phyloP scores from a whole-genome alignment of 2,797 vertebrate species.

The Tenualosa ilisha region DNA sequence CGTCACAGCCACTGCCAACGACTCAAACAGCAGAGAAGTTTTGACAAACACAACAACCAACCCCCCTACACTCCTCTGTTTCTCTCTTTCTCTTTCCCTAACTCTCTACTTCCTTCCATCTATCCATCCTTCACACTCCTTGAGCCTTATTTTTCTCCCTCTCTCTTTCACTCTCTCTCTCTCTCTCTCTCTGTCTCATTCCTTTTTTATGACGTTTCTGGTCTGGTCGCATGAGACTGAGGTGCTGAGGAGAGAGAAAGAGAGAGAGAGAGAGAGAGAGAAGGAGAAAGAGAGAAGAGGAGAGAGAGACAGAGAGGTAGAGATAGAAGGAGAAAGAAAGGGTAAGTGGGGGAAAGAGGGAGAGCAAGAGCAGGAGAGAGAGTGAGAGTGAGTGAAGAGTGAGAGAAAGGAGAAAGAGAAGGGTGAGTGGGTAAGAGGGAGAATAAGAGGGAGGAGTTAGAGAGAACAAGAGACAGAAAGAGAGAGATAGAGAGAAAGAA shows the following conservation, averaged over 20 bases:
- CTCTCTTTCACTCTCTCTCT: background rate
- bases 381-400: too few species aligned
- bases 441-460: background rate
- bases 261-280: too few species aligned
- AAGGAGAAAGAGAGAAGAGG: too few species aligned
- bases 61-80: slow-evolving; percentile 36
- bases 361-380: background rate
- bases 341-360: too few species aligned
- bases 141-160: background rate
- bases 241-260: background rate
- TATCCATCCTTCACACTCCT: background rate
- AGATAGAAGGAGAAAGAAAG: too few species aligned
- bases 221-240: background rate
- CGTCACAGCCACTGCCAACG: background rate
- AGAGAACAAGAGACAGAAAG: background rate
- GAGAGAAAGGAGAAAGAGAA: background rate
- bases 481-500: too few species aligned
- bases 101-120: background rate
- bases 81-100: slow-evolving; percentile 23
- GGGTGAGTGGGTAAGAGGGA: background rate
- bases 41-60: background rate
- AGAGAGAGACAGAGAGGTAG: too few species aligned
- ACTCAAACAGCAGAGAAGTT: background rate
- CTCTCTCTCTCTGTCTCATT: background rate
- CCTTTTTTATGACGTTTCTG: background rate